A percentile compares a stretch with the other conserved stretches of the same genome.
These are phyloP conservation scores for Dysidea cf. avara DNA, from an alignment of 37 sponge, comb jelly and placozoan species.

Conservation along the genomic window DNA sequence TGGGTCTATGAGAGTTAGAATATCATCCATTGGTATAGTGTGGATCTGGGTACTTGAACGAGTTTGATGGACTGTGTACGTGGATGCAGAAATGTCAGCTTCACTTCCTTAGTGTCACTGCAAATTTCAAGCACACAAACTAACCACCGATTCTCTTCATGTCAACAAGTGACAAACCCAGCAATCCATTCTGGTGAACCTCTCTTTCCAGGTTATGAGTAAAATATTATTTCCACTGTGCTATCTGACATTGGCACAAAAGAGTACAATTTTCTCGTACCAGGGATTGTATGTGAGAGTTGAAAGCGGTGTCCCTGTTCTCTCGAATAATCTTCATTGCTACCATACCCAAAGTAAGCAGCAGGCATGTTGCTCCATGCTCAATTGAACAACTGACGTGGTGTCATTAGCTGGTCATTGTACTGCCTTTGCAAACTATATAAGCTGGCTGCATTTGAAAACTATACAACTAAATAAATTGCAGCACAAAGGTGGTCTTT, in stretches of 20 bases:
- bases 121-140: constrained; percentile 29
- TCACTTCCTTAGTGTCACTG: constrained; percentile 21
- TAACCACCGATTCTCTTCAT: constrained; percentile 42
- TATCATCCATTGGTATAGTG: background rate
- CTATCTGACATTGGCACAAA: constrained; percentile 26
- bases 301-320: constrained; percentile 23
- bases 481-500: no score
- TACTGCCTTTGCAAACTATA: no score
- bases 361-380: constrained; percentile 25
- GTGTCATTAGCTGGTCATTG: no score
- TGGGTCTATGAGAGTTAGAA: constrained; percentile 36
- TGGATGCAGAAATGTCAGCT: constrained; percentile 54
- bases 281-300: constrained; percentile 47
- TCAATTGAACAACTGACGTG: constrained; percentile 57
- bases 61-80: constrained; percentile 31
- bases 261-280: constrained; percentile 40
- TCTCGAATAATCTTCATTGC: constrained; percentile 22
- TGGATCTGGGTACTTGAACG: constrained; percentile 33
- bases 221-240: constrained; percentile 17
- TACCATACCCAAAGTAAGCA: constrained; percentile 20
- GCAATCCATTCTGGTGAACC: constrained; percentile 5
- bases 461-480: no score
- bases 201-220: constrained; percentile 13
- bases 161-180: constrained; percentile 43
- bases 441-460: no score